Evolutionary conservation across 2,113 vertebrate species (phyloP).

Genomic region (Pipa parva): DNA sequence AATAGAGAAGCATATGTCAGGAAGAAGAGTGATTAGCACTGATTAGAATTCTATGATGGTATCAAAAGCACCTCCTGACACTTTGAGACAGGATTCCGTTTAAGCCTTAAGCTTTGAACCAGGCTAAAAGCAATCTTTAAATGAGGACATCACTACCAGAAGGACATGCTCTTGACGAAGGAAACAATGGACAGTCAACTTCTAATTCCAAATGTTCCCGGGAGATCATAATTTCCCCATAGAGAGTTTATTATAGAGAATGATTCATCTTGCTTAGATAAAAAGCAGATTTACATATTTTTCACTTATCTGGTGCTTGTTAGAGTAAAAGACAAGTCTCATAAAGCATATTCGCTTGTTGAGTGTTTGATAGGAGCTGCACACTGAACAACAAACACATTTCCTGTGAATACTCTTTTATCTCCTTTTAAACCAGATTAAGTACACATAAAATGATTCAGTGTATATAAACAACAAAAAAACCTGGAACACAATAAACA

Average conservation of each 20-base stretch:
- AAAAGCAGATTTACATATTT: conserved; percentile 12
- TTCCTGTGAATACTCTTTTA: conserved; percentile 2
- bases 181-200: conserved; percentile 12
- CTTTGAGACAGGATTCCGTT: neutral
- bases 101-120: conserved; percentile 24
- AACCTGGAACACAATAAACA: neutral
- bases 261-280: neutral
- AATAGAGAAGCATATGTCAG: neutral
- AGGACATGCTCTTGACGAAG: neutral
- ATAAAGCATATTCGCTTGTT: neutral
- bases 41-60: conserved; percentile 18
- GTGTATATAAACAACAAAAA: neutral
- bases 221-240: neutral
- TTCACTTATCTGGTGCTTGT: neutral
- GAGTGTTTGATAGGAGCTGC: neutral
- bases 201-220: neutral
- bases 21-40: conserved; percentile 12
- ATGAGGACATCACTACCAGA: conserved; percentile 14
- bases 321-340: neutral
- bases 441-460: neutral
- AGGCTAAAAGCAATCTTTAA: conserved; percentile 15
- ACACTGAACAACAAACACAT: neutral
- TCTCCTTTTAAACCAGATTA: conserved; percentile 1
- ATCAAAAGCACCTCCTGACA: conserved; percentile 1
- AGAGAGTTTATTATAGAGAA: neutral